These are phyloP conservation scores for Xyrauchen texanus DNA, from an alignment of 2,113 vertebrate species.

Conservation along the genomic window DNA sequence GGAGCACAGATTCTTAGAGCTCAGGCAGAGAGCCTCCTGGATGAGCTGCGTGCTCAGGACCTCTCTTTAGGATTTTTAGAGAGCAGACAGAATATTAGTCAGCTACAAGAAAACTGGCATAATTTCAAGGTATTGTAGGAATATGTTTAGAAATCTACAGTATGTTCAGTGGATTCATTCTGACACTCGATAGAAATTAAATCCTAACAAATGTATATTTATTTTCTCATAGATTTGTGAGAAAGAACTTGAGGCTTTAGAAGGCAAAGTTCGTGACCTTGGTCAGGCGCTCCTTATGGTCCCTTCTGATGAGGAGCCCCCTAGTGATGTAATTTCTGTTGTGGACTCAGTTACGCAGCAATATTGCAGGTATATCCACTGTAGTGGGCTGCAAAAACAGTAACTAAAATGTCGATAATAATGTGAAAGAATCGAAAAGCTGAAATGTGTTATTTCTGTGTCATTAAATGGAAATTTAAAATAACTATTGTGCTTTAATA, in stretches of 20 bases:
- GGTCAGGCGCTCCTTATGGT: slow-evolving; percentile 54
- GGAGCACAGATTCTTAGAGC: slow-evolving; percentile 57
- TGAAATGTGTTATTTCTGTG: no score
- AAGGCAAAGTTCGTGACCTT: slow-evolving; percentile 63
- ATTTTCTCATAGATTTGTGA: slow-evolving; percentile 65
- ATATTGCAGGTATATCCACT: slow-evolving; percentile 66
- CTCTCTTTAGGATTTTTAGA: slow-evolving; percentile 64
- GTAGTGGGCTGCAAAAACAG: not conserved
- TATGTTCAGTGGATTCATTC: not conserved
- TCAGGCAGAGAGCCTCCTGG: slow-evolving; percentile 62
- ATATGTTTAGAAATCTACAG: not conserved
- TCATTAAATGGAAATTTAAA: no score
- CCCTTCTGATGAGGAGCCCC: slow-evolving; percentile 54
- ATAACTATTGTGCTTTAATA: no score
- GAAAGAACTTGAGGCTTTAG: slow-evolving; percentile 58
- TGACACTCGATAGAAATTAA: not conserved
- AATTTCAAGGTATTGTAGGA: slow-evolving; percentile 68
- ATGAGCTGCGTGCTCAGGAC: slow-evolving; percentile 71
- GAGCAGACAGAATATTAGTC: slow-evolving; percentile 58
- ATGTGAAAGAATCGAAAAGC: no score
- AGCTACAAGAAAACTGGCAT: slow-evolving; percentile 71
- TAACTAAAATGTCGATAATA: not conserved
- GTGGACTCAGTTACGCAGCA: slow-evolving; percentile 64
- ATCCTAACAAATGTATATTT: not conserved
- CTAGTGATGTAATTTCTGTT: slow-evolving; percentile 56